A percentile compares a stretch with the other conserved stretches of the same genome.
These are phyloP conservation scores for Pseudorhombus dupliciocellatus DNA, from an alignment of 2,113 vertebrate species.

Conservation along the genomic window DNA sequence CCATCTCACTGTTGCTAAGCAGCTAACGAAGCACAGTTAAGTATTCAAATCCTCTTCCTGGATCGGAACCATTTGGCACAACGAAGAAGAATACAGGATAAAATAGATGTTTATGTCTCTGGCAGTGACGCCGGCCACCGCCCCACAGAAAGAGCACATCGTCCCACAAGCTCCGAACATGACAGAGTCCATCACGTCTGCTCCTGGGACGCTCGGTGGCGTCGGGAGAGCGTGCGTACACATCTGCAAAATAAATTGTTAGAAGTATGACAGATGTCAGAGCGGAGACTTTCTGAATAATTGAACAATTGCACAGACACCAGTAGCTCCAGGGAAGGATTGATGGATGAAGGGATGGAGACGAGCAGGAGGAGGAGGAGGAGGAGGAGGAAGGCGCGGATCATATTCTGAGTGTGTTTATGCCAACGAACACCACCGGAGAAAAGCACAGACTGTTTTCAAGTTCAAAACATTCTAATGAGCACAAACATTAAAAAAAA, in stretches of 20 bases:
- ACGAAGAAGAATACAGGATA: constrained; percentile 1
- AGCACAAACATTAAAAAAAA: constrained; percentile 17
- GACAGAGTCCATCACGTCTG: constrained; percentile 29
- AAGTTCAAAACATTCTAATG: constrained; percentile 51
- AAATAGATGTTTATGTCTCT: constrained; percentile 21
- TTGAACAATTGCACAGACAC: constrained; percentile 62
- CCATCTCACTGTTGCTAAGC: constrained; percentile 24
- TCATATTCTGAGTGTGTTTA: constrained; percentile 62
- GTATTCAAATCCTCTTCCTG: constrained; percentile 33
- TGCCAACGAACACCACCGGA: constrained; percentile 59
- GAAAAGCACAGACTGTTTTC: constrained; percentile 53
- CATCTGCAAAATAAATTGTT: constrained; percentile 49
- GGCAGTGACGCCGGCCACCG: neutral
- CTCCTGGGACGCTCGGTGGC: constrained; percentile 11
- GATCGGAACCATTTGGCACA: constrained; percentile 8
- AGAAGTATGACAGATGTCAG: constrained; percentile 70
- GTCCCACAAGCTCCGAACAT: constrained; percentile 23
- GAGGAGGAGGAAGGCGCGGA: constrained; percentile 30
- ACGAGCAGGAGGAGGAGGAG: constrained; percentile 18
- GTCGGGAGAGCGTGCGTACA: constrained; percentile 1
- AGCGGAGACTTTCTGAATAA: constrained; percentile 67
- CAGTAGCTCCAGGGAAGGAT: constrained; percentile 30
- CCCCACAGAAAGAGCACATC: constrained; percentile 1
- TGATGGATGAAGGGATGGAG: constrained; percentile 37
- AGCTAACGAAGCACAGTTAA: constrained; percentile 38